These are phyloP conservation scores for Phrynocephalus forsythii DNA, from an alignment of 2,797 vertebrate species.

Conservation along the genomic window DNA sequence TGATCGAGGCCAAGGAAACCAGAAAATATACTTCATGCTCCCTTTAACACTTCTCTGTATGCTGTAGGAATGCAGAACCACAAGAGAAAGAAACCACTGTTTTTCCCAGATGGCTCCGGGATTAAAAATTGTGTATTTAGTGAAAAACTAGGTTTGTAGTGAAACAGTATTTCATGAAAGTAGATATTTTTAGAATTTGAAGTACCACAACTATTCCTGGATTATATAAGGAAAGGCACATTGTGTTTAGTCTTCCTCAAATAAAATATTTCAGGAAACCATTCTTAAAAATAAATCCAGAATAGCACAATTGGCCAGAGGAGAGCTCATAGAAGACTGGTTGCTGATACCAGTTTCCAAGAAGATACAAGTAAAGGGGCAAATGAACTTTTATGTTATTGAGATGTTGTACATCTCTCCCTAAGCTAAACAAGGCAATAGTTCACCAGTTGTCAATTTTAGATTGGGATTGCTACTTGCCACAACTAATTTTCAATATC, in stretches of 20 bases:
- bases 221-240: conserved; percentile 82
- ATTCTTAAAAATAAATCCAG: conserved; percentile 81
- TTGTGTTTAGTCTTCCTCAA: conserved; percentile 85
- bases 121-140: conserved; percentile 86
- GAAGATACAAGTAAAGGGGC: conserved; percentile 71
- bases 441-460: conserved; percentile 73
- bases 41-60: conserved; percentile 72
- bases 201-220: conserved; percentile 84
- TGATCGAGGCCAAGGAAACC: conserved; percentile 73
- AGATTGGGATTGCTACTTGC: conserved; percentile 73
- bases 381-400: conserved; percentile 63
- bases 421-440: conserved; percentile 73
- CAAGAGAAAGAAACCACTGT: conserved; percentile 76
- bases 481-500: conserved; percentile 75
- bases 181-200: conserved; percentile 89
- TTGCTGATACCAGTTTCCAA: conserved; percentile 70
- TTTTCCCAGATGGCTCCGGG: conserved; percentile 78
- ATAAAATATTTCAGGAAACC: conserved; percentile 76
- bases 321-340: conserved; percentile 77
- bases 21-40: conserved; percentile 71
- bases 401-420: conserved; percentile 75
- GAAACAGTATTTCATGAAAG: conserved; percentile 87
- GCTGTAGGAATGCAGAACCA: conserved; percentile 78
- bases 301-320: conserved; percentile 85
- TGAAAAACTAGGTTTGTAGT: conserved; percentile 88